Percentiles rank a stretch among this genome's conserved stretches.
Conservation (phyloP, 2,113 vertebrate genomes). For the Colaptes auratus region DNA sequence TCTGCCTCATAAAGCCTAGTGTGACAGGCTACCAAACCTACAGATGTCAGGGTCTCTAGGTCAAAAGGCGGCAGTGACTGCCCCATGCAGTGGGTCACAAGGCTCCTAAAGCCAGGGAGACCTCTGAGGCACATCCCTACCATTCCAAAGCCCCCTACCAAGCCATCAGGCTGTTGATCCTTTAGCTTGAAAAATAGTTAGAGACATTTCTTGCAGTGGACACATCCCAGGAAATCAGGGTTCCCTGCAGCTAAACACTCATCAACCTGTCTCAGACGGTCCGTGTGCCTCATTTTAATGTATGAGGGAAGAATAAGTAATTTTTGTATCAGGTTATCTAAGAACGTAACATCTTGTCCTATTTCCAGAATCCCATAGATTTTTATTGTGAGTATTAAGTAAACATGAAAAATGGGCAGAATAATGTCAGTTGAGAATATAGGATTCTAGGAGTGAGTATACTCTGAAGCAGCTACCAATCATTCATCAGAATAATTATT, state of each 20-base stretch:
- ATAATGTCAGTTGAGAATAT: neutral
- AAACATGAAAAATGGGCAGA: neutral
- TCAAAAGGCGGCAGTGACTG: neutral
- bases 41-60: slow-evolving; percentile 37
- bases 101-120: neutral
- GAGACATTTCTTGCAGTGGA: neutral
- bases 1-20: neutral
- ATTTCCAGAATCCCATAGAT: neutral
- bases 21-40: neutral
- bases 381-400: neutral
- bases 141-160: neutral
- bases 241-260: neutral
- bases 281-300: neutral
- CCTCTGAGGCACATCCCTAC: neutral
- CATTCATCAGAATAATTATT: neutral
- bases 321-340: neutral
- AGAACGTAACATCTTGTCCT: neutral
- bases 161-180: neutral
- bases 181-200: slow-evolving; percentile 22
- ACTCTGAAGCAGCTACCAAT: neutral
- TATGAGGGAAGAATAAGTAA: neutral
- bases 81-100: slow-evolving; percentile 32
- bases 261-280: neutral
- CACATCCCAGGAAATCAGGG: neutral
- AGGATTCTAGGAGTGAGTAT: neutral